Base-by-base conservation (phyloP, 1,140 invertebrate species). In the Notospermus geniculatus region DNA sequence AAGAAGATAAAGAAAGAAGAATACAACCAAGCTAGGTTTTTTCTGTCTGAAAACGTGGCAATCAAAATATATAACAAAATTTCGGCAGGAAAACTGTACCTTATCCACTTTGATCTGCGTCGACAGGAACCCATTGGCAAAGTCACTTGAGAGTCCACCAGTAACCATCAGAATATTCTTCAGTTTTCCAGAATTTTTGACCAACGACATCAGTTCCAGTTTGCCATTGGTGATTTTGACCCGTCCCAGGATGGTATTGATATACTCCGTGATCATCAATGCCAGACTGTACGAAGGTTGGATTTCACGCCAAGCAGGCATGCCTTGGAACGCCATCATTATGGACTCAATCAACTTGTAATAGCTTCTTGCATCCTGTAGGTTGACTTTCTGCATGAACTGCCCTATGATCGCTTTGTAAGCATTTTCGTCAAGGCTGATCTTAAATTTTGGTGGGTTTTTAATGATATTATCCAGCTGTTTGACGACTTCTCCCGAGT, bases 51-150 rank as follows among this genome's bases (percentile, higher is more conserved):
- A n/a, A n/a, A n/a, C n/a, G n/a, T n/a, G n/a, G n/a, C n/a, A n/a
- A n/a, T n/a, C n/a, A n/a, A n/a, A n/a, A n/a, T n/a, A n/a, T n/a
- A n/a, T n/a, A n/a, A n/a, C n/a, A n/a, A n/a, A n/a, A n/a, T n/a
- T n/a, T n/a, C n/a, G n/a, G n/a, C n/a, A n/a, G n/a, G n/a, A n/a
- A n/a, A n/a, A n/a, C 56, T 15, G n/a, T 57, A 57, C 56, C 56
- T 46, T 57, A 7, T 39, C 36, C 2, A 41, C 13, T 30, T 41
- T 57, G 29, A 57, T n/a, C 23, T 22, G n/a, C 46, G 39, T 27
- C 5, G 56, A 36, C 29, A 57, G 25, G 2, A 57, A 22, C 7
- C n/a, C 39, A 41, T 57, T 43, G 17, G 32, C 30, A 32, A 57
- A 11, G 19, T 57, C 30, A n/a, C 11, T 25, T 17, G 17, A n/a